Conservation (phyloP, 2,888 invertebrate species). For the Oligia fasciuncula region DNA sequence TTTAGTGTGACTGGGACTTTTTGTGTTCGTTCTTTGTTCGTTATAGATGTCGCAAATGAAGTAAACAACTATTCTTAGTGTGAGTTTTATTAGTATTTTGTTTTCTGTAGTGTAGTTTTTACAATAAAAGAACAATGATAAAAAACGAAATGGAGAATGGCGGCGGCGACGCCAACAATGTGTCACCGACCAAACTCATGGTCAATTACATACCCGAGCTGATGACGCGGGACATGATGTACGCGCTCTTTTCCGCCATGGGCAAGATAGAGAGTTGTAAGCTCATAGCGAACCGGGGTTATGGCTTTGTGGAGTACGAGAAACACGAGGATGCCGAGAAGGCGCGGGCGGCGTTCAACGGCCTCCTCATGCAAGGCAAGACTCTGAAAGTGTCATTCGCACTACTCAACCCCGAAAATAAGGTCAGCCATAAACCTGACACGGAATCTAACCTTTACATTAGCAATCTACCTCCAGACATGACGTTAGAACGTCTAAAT, state of each 20-base stretch:
- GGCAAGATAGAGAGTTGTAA: slow-evolving; percentile 89
- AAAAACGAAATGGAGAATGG: slow-evolving; percentile 89
- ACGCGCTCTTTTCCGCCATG: slow-evolving; percentile 89
- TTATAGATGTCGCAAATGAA: slow-evolving; percentile 86
- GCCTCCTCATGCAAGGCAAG: slow-evolving; percentile 88
- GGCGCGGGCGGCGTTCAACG: slow-evolving; percentile 89
- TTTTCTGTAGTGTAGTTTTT: slow-evolving; percentile 87
- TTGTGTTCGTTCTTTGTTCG: slow-evolving; percentile 88
- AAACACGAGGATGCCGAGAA: slow-evolving; percentile 89
- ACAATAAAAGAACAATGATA: slow-evolving; percentile 84
- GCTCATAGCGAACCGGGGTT: slow-evolving; percentile 88
- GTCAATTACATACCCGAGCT: slow-evolving; percentile 89
- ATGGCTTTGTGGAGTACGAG: slow-evolving; percentile 89
- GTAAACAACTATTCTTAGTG: slow-evolving; percentile 81
- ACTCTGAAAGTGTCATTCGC: slow-evolving; percentile 89
- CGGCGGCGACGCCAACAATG: slow-evolving; percentile 90
- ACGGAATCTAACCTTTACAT: slow-evolving; percentile 89
- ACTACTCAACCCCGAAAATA: slow-evolving; percentile 88
- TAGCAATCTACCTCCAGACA: slow-evolving; percentile 89
- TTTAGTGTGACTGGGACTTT: slow-evolving; percentile 84
- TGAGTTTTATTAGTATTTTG: slow-evolving; percentile 85
- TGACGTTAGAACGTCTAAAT: slow-evolving; percentile 88
- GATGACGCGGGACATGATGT: slow-evolving; percentile 90
- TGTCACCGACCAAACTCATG: slow-evolving; percentile 90
- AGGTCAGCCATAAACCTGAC: slow-evolving; percentile 88